Base-by-base conservation (phyloP, 2,797 vertebrate genomes). In the Ceryle rudis region DNA sequence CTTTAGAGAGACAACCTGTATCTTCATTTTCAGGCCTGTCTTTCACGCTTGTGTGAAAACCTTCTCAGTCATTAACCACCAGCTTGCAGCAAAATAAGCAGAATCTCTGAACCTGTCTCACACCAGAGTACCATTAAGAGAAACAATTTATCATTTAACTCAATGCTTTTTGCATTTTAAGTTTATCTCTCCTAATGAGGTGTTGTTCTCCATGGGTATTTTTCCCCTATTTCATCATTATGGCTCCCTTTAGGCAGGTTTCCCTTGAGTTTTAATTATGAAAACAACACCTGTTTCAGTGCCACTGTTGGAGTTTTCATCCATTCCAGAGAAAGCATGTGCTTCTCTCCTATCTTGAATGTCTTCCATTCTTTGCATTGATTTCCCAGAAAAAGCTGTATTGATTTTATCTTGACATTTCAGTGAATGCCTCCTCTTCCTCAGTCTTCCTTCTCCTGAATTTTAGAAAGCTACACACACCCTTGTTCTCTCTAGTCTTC, bases 221-320 rank as follows among this genome's bases (percentile, higher is more conserved):
- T 87, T 31, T 2, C 95, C 95, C 66, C 54, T 83, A 65, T 93
- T 97, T 98, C 97, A 98, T 98, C 97, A 97, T 98, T 95, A 96
- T 65, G 25, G 92, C 77, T 98, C 96, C 94, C 85, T 94, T 95
- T 97, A 95, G 81, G 49, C 95, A 35, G 14, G 57, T 96, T 89
- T 98, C 98, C 97, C 98, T 93, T 22, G 98, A 98, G 98, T 96
- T 98, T 98, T 98, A 98, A 98, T 98, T 98, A 98, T 95, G 97
- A 97, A 97, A 94, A 94, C 97, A 97, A 97, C 95, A 97, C 96
- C 91, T 97, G 95, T 97, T 98, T 95, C 97, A 96, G 88, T 89
- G 94, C 39, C 67, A 93, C 70, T 93, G 86, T 86, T 90, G 93
- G 94, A 91, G 94, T 97, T 97, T 97, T 96, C 89, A 66, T 95